Percentiles rank a stretch among this genome's conserved stretches.
phyloP scores from a whole-genome alignment of 2,113 vertebrate species.

The Macrotis lagotis region DNA sequence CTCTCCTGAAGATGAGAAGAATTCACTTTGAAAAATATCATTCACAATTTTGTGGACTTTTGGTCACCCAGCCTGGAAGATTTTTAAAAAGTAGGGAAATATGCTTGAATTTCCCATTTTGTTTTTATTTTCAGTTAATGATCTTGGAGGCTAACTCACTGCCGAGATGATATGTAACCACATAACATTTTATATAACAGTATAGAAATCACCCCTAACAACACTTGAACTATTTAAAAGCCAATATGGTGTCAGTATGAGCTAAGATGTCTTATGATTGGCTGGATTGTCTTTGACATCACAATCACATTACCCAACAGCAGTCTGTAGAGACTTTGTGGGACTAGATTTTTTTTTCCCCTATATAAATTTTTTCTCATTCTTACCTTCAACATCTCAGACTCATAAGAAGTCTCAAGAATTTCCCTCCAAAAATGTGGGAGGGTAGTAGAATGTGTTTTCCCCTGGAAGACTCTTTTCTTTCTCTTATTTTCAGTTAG shows the following conservation, averaged over 20 bases:
- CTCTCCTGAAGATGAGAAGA: not conserved
- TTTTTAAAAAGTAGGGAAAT: not conserved
- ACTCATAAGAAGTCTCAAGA: constrained; percentile 50
- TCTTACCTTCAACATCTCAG: constrained; percentile 59
- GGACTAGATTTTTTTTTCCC: constrained; percentile 48
- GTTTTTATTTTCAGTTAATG: constrained; percentile 22
- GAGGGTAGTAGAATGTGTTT: constrained; percentile 46
- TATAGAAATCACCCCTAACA: constrained; percentile 38
- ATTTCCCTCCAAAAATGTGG: constrained; percentile 61
- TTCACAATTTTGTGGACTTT: not conserved
- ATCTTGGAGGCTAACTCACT: not conserved
- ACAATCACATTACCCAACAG: constrained; percentile 69
- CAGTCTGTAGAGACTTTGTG: constrained; percentile 36
- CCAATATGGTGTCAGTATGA: constrained; percentile 8
- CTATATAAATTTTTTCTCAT: constrained; percentile 55
- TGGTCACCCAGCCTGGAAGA: not conserved
- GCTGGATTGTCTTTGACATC: constrained; percentile 66
- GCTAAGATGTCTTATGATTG: constrained; percentile 57
- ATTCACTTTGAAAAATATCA: constrained; percentile 5
- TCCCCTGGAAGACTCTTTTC: constrained; percentile 37
- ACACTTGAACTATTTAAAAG: constrained; percentile 20
- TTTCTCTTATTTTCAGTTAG: constrained; percentile 35
- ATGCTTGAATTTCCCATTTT: not conserved
- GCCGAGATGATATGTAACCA: not conserved
- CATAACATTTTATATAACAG: not conserved